A percentile compares a stretch with the other conserved stretches of the same genome.
Conservation (phyloP, 2,888 invertebrate genomes). For the Geophilus truncorum region DNA sequence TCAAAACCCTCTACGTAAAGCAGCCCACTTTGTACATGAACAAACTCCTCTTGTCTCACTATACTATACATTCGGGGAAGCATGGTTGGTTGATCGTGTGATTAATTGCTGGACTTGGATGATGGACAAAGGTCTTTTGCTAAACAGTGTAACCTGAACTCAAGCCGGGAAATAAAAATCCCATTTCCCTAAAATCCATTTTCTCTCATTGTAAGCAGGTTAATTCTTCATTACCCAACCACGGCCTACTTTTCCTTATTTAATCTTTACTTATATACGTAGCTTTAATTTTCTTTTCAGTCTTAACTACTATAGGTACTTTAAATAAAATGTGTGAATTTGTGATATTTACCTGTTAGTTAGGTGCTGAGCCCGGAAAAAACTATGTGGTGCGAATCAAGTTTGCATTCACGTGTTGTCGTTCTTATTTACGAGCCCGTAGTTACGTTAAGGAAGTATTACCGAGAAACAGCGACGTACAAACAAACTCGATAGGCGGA, state of each 20-base stretch:
- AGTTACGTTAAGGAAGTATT: neutral
- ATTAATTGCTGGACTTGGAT: neutral
- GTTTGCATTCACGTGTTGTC: neutral
- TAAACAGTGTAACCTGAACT: neutral
- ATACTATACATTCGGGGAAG: neutral
- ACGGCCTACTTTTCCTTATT: neutral
- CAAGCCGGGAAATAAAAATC: neutral
- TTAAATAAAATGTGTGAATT: neutral
- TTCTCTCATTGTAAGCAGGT: neutral
- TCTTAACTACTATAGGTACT: no score
- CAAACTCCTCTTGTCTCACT: neutral
- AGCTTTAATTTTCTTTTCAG: no score
- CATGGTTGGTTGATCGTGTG: constrained; percentile 4
- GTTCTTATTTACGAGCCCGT: neutral
- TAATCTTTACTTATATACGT: no score
- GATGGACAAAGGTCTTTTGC: neutral
- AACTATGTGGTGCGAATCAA: neutral
- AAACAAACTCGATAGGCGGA: neutral
- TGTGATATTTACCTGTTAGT: neutral
- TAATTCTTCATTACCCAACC: neutral
- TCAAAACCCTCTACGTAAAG: neutral
- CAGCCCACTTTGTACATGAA: neutral
- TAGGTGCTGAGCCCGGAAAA: neutral
- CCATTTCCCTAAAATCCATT: neutral
- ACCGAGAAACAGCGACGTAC: constrained; percentile 23